Evolutionary conservation across 2,888 invertebrate species (phyloP), one percentile per base, ranked within the genome.

Genomic region (Cryptus viduatorius): DNA sequence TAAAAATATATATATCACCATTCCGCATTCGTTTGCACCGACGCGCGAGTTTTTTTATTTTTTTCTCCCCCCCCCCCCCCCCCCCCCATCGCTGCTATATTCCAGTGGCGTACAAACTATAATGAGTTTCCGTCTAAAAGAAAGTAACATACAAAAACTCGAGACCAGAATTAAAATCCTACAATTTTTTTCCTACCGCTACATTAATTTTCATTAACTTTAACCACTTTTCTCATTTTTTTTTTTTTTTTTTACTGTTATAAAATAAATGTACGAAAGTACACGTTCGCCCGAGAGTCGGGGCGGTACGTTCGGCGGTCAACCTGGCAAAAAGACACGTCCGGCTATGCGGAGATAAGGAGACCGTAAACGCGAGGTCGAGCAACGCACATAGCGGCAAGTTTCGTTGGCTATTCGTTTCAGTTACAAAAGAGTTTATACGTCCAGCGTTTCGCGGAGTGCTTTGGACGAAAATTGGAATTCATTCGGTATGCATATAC

Each of bases 281-380:
- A 16, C 2, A 71, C 50, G 53, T 56, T 42, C 42, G 42, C 59
- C 48, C 14, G 69, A 14, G 56, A n/a, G 42, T 46, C 14, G 56
- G 7, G 7, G 44, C 72, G n/a, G 61, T 59, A 14, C 10, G 46
- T n/a, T 61, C 29, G 24, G 44, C 61, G 16, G 44, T 8, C 56
- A 16, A n/a, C 61, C 24, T 24, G 37, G 29, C 73, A 59, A 56
- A 78, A 79, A 65, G 79, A 72, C 72, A 79, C 79, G 72, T 65
- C 29, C 79, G 72, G 53, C 42, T 29, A 59, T 37, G n/a, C 42
- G 64, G 44, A 72, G 69, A 79, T 79, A 72, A 79, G 72, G 79
- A 24, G 61, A 61, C 46, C n/a, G 56, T 68, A 77, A 76, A 65
- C 24, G 42, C 68, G 68, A 29, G 61, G 48, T 59, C 68, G 68